A percentile compares a stretch with the other conserved stretches of the same genome.
Evolutionary conservation across 2,797 vertebrate species (phyloP).

Genomic region (Falco rusticolus): DNA sequence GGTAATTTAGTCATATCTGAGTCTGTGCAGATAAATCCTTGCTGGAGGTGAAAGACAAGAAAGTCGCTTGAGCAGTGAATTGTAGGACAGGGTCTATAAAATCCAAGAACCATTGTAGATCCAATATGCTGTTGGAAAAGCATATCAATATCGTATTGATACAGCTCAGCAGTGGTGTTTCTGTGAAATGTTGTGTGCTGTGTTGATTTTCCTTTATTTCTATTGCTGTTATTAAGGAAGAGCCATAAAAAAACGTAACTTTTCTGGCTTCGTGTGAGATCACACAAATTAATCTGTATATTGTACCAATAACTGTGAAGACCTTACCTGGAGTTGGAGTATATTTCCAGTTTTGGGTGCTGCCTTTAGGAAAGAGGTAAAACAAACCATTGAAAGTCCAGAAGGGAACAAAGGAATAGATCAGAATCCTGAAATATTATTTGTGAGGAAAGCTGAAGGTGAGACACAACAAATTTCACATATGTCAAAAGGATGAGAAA

Average conservation of each 20-base stretch:
- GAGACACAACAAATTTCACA: not conserved
- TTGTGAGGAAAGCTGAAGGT: not conserved
- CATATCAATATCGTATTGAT: not conserved
- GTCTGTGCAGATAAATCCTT: not conserved
- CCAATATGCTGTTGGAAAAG: not conserved
- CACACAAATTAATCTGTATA: not conserved
- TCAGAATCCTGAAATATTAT: rapidly evolving
- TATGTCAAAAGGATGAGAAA: not conserved
- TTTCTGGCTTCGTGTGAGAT: not conserved
- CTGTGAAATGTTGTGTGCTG: not conserved
- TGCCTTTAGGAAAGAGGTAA: not conserved
- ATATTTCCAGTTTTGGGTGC: not conserved
- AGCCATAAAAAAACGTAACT: rapidly evolving
- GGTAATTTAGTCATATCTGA: not conserved
- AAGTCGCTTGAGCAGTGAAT: not conserved
- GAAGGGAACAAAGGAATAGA: not conserved
- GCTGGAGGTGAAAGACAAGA: not conserved
- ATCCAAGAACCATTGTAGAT: not conserved
- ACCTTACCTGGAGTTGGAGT: not conserved
- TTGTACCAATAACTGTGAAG: not conserved
- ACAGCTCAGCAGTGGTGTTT: not conserved
- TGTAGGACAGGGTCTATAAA: not conserved
- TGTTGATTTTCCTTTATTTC: not conserved
- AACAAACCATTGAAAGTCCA: not conserved
- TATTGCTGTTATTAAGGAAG: not conserved